These are phyloP conservation scores for Orchesellides sinensis DNA, from an alignment of 2,888 invertebrate genomes.

Conservation along the genomic window DNA sequence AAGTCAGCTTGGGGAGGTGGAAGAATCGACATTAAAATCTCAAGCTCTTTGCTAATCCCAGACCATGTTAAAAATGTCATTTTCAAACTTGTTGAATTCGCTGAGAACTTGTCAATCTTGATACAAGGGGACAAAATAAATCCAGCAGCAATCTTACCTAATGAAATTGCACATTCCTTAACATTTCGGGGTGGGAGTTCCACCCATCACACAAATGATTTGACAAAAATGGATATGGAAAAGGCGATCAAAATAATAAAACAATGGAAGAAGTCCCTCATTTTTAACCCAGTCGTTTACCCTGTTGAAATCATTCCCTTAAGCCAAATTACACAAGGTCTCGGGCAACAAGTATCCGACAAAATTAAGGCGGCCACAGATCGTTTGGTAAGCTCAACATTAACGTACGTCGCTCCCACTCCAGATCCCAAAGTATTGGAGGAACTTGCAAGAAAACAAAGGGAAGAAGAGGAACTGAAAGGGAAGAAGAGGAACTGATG, in stretches of 20 bases:
- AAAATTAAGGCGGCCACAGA: slow-evolving; percentile 38
- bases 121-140: background rate
- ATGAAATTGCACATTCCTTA: slow-evolving; percentile 3
- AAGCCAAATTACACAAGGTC: slow-evolving; percentile 23
- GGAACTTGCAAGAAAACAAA: background rate
- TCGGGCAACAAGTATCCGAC: slow-evolving; percentile 17
- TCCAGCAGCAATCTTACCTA: background rate
- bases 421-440: slow-evolving; percentile 16
- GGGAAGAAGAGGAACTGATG: slow-evolving; percentile 1
- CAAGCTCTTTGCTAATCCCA: background rate
- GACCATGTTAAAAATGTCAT: background rate
- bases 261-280: slow-evolving; percentile 61
- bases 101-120: background rate
- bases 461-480: background rate
- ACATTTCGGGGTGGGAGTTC: slow-evolving; percentile 52
- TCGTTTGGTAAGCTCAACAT: slow-evolving; percentile 29
- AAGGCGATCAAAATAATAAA: slow-evolving; percentile 19
- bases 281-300: slow-evolving; percentile 38
- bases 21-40: background rate
- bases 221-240: slow-evolving; percentile 42
- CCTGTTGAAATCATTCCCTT: slow-evolving; percentile 47
- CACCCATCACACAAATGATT: slow-evolving; percentile 39
- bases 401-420: slow-evolving; percentile 42
- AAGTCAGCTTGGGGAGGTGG: slow-evolving; percentile 23
- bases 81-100: background rate